phyloP scores from a whole-genome alignment of 2,113 vertebrate species.

The Sylvietta virens region DNA sequence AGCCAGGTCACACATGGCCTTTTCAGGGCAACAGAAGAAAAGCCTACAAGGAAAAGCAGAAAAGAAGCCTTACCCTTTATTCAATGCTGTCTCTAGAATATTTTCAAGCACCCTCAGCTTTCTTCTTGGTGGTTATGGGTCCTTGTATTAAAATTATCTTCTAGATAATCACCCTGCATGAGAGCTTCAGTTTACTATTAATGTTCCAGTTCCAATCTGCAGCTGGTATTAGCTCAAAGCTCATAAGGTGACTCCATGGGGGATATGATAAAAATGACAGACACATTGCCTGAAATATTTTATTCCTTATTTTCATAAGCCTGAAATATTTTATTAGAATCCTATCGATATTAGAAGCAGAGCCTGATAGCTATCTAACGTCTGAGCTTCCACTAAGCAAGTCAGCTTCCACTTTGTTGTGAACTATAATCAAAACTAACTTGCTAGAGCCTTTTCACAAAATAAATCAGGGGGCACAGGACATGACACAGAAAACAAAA shows the following conservation, averaged over 20 bases:
- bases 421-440: neutral
- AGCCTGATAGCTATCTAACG: neutral
- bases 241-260: neutral
- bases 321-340: slow-evolving; percentile 5
- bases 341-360: neutral
- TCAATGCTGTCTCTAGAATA: neutral
- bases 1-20: neutral
- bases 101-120: neutral
- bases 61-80: neutral
- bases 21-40: neutral
- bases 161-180: neutral
- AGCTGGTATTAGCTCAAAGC: neutral
- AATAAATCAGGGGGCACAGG: rapidly evolving
- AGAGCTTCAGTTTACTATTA: neutral
- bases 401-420: neutral
- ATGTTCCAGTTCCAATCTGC: neutral
- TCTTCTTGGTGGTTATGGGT: neutral
- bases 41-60: neutral
- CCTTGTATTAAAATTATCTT: neutral
- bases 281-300: neutral
- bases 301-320: neutral
- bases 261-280: neutral
- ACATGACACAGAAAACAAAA: neutral
- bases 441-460: neutral
- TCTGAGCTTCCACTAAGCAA: neutral